Base-by-base conservation (phyloP, 2,797 vertebrate species). In the Sebastes minor region DNA sequence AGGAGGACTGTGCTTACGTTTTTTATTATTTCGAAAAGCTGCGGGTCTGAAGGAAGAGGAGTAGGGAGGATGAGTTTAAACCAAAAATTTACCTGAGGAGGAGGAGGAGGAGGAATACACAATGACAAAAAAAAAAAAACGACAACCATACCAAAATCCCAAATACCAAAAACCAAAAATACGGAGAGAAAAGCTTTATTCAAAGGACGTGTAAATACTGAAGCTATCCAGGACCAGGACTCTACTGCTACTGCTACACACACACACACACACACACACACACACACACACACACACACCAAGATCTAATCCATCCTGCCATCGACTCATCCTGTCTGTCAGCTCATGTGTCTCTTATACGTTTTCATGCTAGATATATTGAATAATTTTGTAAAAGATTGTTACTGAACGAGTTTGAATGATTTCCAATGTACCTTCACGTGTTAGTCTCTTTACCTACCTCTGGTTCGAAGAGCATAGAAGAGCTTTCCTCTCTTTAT, bases 161-260 rank as follows among this genome's bases (percentile, higher is more conserved):
- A 95, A 95, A 96, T 95, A 96, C 95, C 95, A 96, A 95, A 96
- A 95, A 95, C 96, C 96, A 97, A 97, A 98, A 97, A 96, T 95
- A 96, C 91, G 95, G 95, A 97, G 95, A 96, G 96, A 96, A 95
- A 96, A 97, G 97, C 97, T 97, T 97, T 97, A 97, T 96, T 97
- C 97, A 96, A 97, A 97, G 96, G 97, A 97, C 94, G 95, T 97
- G 97, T 97, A 97, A 95, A 96, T 96, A 96, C 90, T 92, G 93
- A 95, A 91, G 92, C 93, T 94, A 91, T 95, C 95, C 95, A 96
- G 94, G 95, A 95, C 94, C 93, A 95, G 94, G 86, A 89, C 88
- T 87, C 76, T 86, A 87, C 88, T 84, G 81, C 88, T 84, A 90
- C 91, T 86, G 35, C 71, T 76, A 87, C 76, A 80, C 78, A 86